Percentiles rank a stretch among this genome's conserved stretches.
phyloP scores from a whole-genome alignment of 2,888 invertebrate genomes.

The Lysandra bellargus region DNA sequence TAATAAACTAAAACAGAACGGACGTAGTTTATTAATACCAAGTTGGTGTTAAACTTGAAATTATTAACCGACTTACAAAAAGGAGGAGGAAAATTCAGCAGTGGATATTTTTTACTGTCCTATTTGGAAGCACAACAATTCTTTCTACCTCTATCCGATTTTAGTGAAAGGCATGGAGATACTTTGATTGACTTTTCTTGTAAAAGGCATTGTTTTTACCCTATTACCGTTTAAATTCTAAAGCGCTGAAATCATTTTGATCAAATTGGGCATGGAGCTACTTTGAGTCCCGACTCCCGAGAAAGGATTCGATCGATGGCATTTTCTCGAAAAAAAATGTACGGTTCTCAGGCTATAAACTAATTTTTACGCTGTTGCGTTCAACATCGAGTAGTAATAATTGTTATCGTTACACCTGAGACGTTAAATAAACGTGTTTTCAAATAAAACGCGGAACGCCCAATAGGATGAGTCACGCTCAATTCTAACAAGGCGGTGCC shows the following conservation, averaged over 20 bases:
- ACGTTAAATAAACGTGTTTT: not conserved
- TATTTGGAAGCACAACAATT: too few relatives aligned
- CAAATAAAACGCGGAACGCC: constrained; percentile 4
- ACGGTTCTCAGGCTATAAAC: not conserved
- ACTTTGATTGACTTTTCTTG: too few relatives aligned
- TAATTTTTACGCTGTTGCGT: not conserved
- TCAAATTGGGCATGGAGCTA: too few relatives aligned
- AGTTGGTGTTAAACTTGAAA: not conserved
- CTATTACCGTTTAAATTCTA: too few relatives aligned
- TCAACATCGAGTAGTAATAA: not conserved
- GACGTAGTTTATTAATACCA: not conserved
- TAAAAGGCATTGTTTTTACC: too few relatives aligned
- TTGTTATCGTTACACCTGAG: not conserved
- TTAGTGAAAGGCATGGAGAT: too few relatives aligned
- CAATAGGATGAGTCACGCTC: not conserved
- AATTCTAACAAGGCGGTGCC: not conserved
- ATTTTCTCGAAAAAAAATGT: not conserved
- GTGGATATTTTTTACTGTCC: too few relatives aligned
- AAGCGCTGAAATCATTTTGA: too few relatives aligned
- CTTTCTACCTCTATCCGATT: too few relatives aligned
- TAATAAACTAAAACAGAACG: not conserved
- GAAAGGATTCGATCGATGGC: not conserved
- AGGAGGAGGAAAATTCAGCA: too few relatives aligned
- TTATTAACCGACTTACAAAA: too few relatives aligned
- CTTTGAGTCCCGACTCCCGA: too few relatives aligned